phyloP scores from a whole-genome alignment of 2,113 vertebrate genomes.

The Bubo scandiacus region DNA sequence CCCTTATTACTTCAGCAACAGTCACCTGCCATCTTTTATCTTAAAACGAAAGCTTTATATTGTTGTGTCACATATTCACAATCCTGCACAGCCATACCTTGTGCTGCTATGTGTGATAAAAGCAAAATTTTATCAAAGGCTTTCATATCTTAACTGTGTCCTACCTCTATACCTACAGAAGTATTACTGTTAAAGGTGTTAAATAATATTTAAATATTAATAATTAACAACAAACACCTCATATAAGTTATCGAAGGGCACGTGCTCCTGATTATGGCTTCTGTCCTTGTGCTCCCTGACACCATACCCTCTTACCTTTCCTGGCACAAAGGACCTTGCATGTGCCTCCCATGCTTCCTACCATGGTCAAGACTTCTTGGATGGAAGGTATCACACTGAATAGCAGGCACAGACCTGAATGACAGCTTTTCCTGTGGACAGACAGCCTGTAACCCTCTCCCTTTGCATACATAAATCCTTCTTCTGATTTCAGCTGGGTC shows the following conservation, averaged over 20 bases:
- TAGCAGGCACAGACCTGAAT: background rate
- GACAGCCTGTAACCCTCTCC: background rate
- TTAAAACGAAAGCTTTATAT: background rate
- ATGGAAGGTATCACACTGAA: background rate
- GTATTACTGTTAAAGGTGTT: background rate
- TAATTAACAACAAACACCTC: constrained; percentile 1
- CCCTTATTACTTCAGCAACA: background rate
- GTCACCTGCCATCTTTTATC: background rate
- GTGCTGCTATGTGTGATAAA: background rate
- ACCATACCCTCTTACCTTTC: background rate
- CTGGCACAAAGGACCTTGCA: background rate
- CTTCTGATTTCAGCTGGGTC: background rate
- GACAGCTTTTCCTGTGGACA: accelerated
- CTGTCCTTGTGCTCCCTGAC: background rate
- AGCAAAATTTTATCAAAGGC: background rate
- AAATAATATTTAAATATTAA: constrained; percentile 20
- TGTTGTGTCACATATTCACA: background rate
- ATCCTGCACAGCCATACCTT: background rate
- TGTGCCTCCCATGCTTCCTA: background rate
- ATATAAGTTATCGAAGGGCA: background rate
- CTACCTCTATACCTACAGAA: background rate
- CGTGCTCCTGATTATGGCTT: background rate
- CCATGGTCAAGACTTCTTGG: background rate
- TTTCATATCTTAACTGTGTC: background rate
- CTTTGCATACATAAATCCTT: background rate